Evolutionary conservation across 2,888 invertebrate species (phyloP).

Genomic region (Drosophila rubida): DNA sequence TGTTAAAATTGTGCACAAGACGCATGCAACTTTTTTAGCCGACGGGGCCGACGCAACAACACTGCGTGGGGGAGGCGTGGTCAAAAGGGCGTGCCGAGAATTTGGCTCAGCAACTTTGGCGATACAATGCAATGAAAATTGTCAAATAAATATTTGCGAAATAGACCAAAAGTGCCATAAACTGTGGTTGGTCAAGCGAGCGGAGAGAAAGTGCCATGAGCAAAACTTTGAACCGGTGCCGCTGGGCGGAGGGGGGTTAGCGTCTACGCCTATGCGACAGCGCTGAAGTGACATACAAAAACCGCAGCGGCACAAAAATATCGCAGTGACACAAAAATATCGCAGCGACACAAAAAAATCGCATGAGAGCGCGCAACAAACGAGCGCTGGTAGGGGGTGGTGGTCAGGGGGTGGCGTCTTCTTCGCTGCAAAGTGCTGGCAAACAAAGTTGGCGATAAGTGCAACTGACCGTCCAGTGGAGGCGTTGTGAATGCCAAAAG

Average conservation of each 20-base stretch:
- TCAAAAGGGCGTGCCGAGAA: constrained; percentile 30
- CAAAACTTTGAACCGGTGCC: constrained; percentile 19
- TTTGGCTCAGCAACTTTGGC: constrained; percentile 39
- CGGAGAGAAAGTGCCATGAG: constrained; percentile 44
- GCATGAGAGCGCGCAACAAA: constrained; percentile 5
- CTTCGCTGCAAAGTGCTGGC: constrained; percentile 35
- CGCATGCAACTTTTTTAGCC: constrained; percentile 61
- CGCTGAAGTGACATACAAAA: no score
- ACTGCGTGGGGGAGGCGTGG: constrained; percentile 9
- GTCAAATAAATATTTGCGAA: constrained; percentile 69
- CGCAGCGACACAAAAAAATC: constrained; percentile 13
- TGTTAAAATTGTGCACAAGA: constrained; percentile 72
- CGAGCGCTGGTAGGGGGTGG: not conserved
- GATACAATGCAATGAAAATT: constrained; percentile 63
- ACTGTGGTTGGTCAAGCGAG: constrained; percentile 35
- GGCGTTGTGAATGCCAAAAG: constrained; percentile 56
- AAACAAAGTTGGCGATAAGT: constrained; percentile 71
- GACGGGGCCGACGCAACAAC: no score
- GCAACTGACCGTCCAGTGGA: constrained; percentile 52
- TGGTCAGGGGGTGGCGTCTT: not conserved
- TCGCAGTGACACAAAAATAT: constrained; percentile 59
- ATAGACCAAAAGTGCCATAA: constrained; percentile 43
- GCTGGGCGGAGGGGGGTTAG: no score
- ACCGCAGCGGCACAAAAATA: no score
- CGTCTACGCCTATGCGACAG: no score